phyloP scores from a whole-genome alignment of 1,140 invertebrate species.

The Semibalanus balanoides region DNA sequence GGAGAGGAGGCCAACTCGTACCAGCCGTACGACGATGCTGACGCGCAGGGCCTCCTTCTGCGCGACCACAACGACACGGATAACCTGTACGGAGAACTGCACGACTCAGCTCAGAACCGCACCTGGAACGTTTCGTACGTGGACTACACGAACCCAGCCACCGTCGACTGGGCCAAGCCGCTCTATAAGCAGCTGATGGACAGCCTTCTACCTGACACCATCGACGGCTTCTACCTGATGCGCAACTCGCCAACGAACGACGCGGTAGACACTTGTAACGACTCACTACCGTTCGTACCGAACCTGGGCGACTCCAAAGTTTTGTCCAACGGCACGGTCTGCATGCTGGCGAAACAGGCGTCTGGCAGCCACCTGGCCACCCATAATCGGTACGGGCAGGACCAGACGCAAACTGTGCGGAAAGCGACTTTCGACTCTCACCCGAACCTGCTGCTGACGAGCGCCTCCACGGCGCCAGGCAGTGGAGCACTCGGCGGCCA shows the following conservation, averaged over 20 bases:
- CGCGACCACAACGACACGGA: background rate
- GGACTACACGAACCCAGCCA: background rate
- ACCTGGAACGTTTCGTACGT: background rate
- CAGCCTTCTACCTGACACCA: background rate
- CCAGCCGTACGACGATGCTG: slow-evolving; percentile 14
- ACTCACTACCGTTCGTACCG: background rate
- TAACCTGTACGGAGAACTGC: background rate
- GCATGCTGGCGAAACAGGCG: background rate
- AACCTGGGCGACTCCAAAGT: background rate
- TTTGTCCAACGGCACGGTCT: slow-evolving; percentile 2
- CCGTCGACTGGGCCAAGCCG: background rate
- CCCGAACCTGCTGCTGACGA: slow-evolving; percentile 11
- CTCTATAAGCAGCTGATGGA: background rate
- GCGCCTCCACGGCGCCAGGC: slow-evolving; percentile 15
- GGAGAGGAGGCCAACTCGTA: slow-evolving; percentile 8
- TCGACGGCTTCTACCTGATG: slow-evolving; percentile 16
- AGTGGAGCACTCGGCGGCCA: slow-evolving; percentile 12
- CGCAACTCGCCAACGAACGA: slow-evolving; percentile 16
- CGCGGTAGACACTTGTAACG: background rate
- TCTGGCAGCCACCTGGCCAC: background rate
- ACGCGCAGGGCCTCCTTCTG: slow-evolving; percentile 7
- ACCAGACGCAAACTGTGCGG: background rate
- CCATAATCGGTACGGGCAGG: slow-evolving; percentile 9
- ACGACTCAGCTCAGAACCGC: background rate
- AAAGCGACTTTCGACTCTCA: background rate